Evolutionary conservation across 2,113 vertebrate genomes (phyloP), one percentile per base, ranked within the genome.

Genomic region (Meriones unguiculatus): DNA sequence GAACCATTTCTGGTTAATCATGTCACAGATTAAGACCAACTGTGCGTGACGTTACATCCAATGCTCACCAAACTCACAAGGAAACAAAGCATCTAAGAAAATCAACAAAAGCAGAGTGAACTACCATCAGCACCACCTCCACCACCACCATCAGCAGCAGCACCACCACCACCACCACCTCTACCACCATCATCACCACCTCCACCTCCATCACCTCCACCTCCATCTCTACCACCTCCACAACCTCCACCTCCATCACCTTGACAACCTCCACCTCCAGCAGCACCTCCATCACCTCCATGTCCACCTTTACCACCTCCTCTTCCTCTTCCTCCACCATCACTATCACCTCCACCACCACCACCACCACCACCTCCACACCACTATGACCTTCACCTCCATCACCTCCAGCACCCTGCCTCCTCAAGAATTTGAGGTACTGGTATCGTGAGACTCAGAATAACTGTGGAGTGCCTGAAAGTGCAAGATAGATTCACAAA

Each of bases 11-110:
- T 78, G 10, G 22, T 84, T n/a, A 70, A 84, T 41, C 30, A 10
- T 32, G 54, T 9, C 15, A 70, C 46, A 77, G 65, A 73, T 80
- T 77, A 84, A 95, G 54, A 59, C 72, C 24, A 77, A 69, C n/a
- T 52, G n/a, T 41, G 62, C 7, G 12, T 8, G 93, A 65, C n/a
- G 28, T 84, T 59, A 15, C 62, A 69, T n/a, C 70, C 62, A 72
- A 90, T 92, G 50, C 69, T 94, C 67, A 57, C 70, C 62, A 84
- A 88, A 76, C 12, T 76, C 76, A 81, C 67, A 97, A 87, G 80
- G 67, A 76, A 92, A 89, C 4, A 13, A 94, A 75, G 50, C 18
- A 75, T 57, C 67, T 32, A 59, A 87, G 18, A 77, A 18, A 67
- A 69, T 70, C 65, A 69, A 64, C 38, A 41, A 93, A 82, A 90